Percentiles rank a stretch among this genome's conserved stretches.
These are phyloP conservation scores for Sandelia bainsii DNA, from an alignment of 2,797 vertebrate genomes.

Conservation along the genomic window DNA sequence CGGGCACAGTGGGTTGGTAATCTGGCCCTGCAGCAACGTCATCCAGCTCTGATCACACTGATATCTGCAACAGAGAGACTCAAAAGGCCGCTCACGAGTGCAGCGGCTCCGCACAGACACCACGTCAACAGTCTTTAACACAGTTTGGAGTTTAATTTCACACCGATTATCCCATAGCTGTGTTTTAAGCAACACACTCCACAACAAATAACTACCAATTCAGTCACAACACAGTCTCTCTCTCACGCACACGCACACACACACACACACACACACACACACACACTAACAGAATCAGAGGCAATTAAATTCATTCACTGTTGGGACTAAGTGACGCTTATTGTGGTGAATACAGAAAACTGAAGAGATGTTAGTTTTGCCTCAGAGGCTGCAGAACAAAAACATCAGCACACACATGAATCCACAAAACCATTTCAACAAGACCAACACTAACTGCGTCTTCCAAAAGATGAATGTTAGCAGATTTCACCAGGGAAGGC, in stretches of 20 bases:
- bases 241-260: neutral
- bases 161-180: conserved; percentile 48
- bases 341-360: conserved; percentile 21
- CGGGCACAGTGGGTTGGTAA: conserved; percentile 48
- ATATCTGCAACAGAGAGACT: conserved; percentile 47
- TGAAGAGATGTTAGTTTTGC: conserved; percentile 17
- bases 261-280: conserved; percentile 3
- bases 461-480: no score
- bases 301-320: conserved; percentile 8
- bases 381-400: conserved; percentile 1
- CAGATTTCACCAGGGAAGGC: no score
- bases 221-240: conserved; percentile 1
- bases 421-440: neutral
- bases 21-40: conserved; percentile 51
- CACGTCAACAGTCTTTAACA: conserved; percentile 49
- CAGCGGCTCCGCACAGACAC: conserved; percentile 21
- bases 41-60: conserved; percentile 46
- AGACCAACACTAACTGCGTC: neutral
- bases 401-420: neutral
- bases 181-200: conserved; percentile 43
- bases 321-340: conserved; percentile 10
- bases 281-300: neutral
- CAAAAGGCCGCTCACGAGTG: conserved; percentile 4
- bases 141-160: conserved; percentile 64
- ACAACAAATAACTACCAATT: conserved; percentile 9